A percentile compares a stretch with the other conserved stretches of the same genome.
phyloP scores from a whole-genome alignment of 1,140 invertebrate genomes.

The Microplitis mediator region DNA sequence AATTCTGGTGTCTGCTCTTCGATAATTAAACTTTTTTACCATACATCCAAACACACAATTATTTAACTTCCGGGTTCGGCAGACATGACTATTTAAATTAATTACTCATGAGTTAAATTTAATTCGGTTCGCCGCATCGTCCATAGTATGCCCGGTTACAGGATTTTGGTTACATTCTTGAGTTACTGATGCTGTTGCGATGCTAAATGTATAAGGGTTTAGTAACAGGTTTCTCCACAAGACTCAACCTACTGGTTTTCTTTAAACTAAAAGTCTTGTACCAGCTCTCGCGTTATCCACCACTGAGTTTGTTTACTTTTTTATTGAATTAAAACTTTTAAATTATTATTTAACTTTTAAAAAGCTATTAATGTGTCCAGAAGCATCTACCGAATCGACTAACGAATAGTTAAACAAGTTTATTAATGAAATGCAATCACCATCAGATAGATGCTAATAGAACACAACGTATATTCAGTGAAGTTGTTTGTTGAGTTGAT shows the following conservation, averaged over 20 bases:
- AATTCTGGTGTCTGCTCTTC: background rate
- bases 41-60: background rate
- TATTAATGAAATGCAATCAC: too few relatives aligned
- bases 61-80: background rate
- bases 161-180: background rate
- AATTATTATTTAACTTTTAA: too few relatives aligned
- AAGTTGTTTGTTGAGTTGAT: background rate
- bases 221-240: conserved; percentile 14
- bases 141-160: background rate
- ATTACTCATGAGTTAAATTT: background rate
- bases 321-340: too few relatives aligned
- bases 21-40: background rate
- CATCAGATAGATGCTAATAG: background rate
- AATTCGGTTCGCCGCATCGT: background rate
- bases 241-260: conserved; percentile 3
- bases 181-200: background rate
- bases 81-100: background rate
- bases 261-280: background rate
- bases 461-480: background rate
- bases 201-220: conserved; percentile 8
- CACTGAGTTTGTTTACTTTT: background rate
- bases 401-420: too few relatives aligned
- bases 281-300: background rate
- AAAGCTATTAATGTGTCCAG: too few relatives aligned
- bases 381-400: too few relatives aligned